Base-by-base conservation (phyloP, 1,140 invertebrate species). In the Ephestia elutella region DNA sequence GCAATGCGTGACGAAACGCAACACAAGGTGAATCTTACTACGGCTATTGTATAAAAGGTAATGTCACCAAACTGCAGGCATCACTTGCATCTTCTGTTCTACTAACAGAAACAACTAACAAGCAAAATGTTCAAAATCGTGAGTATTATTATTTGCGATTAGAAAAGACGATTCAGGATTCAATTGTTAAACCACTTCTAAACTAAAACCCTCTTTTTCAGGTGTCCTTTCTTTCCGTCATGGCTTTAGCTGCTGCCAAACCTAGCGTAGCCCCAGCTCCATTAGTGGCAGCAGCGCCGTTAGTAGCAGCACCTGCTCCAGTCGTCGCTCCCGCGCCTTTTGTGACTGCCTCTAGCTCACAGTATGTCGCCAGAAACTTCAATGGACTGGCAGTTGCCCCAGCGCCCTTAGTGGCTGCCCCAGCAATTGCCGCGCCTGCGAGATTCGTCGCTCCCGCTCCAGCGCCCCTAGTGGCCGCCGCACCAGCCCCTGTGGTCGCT, bases 321-420 rank as follows among this genome's bases (percentile, higher is more conserved):
- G 70, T 80, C 0, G 80, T 77, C 0, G 79, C 89, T 0, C 90
- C 90, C 20, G 90, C 91, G 0, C 91, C 91, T 0, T 84, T 92
- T 35, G 91, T 92, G 2, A 92, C 92, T 0, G 91, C 92, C 3
- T 89, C 89, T 59, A 93, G 92, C 71, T 92, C 91, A 10, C 92
- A 93, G 76, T 91, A 92, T 25, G 70, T 92, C 50, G 82, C 91
- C 5, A 90, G 92, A 51, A 92, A 92, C 71, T 92, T 91, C 78
- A 92, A 93, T 63, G 91, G 90, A 7, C 56, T 90, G 8, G 78
- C 86, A 0, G 60, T 85, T 0, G 81, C 84, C 35, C 67, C 73
- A 13, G 87, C 90, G 4, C 76, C 87, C 0, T 19, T 86, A 5
- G 78, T 82, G 8, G 78, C 81, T 13, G 68, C 78, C 9, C 76